phyloP scores from a whole-genome alignment of 2,797 vertebrate genomes.

The Betta splendens region DNA sequence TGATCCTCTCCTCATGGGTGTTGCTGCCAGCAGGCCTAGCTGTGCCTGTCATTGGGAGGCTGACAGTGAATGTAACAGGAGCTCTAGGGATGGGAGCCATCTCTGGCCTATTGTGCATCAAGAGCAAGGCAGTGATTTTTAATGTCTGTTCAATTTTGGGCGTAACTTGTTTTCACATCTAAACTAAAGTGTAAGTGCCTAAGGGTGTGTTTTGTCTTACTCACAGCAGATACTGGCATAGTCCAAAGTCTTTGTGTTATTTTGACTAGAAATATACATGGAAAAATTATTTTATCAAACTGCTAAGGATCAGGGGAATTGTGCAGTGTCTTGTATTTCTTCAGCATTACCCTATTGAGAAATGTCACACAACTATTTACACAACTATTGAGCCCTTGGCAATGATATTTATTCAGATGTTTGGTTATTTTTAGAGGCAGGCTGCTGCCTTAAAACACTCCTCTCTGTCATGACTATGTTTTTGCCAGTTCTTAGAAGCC shows the following conservation, averaged over 20 bases:
- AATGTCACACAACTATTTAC: conserved; percentile 9
- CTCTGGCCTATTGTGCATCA: conserved; percentile 44
- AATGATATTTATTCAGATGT: conserved; percentile 4
- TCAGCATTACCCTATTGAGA: conserved; percentile 3
- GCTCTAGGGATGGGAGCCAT: conserved; percentile 45
- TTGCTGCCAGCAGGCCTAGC: conserved; percentile 57
- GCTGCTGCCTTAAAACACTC: not conserved
- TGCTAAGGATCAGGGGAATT: conserved; percentile 4
- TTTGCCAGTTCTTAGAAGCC: conserved; percentile 12
- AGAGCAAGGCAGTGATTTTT: conserved; percentile 35
- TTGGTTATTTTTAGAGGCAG: conserved; percentile 6
- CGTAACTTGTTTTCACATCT: conserved; percentile 9
- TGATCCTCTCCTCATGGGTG: conserved; percentile 45
- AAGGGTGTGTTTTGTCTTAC: conserved; percentile 27
- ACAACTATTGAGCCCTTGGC: not conserved
- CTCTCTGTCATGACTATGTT: conserved; percentile 23
- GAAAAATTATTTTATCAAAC: too few relatives aligned
- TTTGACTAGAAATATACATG: conserved; percentile 30
- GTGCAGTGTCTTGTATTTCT: conserved; percentile 8
- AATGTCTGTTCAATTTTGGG: conserved; percentile 8
- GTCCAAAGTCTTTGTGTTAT: conserved; percentile 26
- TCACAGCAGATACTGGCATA: conserved; percentile 10
- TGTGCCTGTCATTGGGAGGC: conserved; percentile 59
- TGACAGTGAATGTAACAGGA: conserved; percentile 63
- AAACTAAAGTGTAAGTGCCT: conserved; percentile 10